Conservation (phyloP, 2,797 vertebrate species). For the Pipistrellus kuhlii region DNA sequence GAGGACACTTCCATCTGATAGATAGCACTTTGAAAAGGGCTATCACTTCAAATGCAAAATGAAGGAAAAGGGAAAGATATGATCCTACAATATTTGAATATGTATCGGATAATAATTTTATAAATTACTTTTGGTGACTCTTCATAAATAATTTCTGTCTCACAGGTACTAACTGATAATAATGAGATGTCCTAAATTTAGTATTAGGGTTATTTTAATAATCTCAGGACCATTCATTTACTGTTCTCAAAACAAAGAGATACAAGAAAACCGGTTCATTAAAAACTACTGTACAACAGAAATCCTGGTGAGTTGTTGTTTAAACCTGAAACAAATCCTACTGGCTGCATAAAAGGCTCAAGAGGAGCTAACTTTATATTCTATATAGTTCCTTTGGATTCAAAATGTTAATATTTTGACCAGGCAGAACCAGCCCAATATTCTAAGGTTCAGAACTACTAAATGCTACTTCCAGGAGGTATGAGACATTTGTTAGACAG, state of each 20-base stretch:
- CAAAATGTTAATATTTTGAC: conserved; percentile 11
- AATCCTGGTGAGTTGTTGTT: conserved; percentile 16
- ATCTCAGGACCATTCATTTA: background rate
- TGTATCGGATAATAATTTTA: conserved; percentile 23
- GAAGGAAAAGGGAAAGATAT: conserved; percentile 26
- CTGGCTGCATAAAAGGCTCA: background rate
- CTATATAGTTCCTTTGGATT: conserved; percentile 20
- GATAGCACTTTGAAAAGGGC: background rate
- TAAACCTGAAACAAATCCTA: conserved; percentile 33
- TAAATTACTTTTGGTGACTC: conserved; percentile 28
- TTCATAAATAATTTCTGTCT: conserved; percentile 55
- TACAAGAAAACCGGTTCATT: background rate
- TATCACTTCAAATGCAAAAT: conserved; percentile 44
- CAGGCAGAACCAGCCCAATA: conserved; percentile 23
- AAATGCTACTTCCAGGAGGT: conserved; percentile 45
- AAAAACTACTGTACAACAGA: conserved; percentile 43
- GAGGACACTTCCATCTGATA: background rate
- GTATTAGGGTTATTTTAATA: conserved; percentile 35
- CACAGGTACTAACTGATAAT: background rate
- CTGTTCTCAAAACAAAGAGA: conserved; percentile 53
- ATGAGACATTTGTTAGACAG: conserved; percentile 40
- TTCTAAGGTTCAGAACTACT: conserved; percentile 53
- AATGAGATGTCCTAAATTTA: conserved; percentile 34
- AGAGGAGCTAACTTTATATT: background rate
- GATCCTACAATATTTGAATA: background rate